Evolutionary conservation across 1,140 invertebrate species (phyloP), one percentile per base, ranked within the genome.

Genomic region (Acromyrmex heyeri): DNA sequence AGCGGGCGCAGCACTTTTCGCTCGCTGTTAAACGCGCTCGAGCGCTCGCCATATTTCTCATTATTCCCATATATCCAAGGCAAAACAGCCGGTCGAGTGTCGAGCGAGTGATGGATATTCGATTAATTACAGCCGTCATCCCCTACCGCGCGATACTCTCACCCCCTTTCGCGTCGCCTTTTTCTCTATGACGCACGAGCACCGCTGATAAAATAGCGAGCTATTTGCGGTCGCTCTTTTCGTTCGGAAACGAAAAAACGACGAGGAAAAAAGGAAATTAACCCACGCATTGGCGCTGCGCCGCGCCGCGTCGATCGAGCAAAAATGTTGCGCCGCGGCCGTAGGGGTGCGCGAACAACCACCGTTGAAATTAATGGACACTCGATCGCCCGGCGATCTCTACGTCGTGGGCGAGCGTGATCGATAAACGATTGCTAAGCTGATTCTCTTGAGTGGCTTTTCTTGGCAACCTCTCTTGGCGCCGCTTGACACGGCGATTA

Each of bases 311-410:
- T 34, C 34, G 34, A 34, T 34, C 78, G 65, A 34, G 78, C 79
- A 91, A 90, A 86, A 90, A 91, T 91, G 85, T 87, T 89, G 83
- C 86, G 67, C 55, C 57, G 55, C 50, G 38, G 12, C n/a, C 34
- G 7, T 69, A 27, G 30, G 53, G 24, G 8, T 16, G 53, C 59
- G 65, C 72, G 64, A 65, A 34, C 85, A n/a, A 38, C 18, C 34
- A 57, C 69, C 61, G 55, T 73, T 57, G 78, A 87, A 90, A 90
- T 90, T 90, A 90, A 90, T 83, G 81, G 86, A 86, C 62, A 90
- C 79, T 90, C 75, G 88, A 87, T 81, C 61, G 78, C 61, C 57
- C 10, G 18, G 7, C 18, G 30, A 27, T 69, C 34, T 67, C n/a
- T 34, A 69, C 65, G 2, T 50, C 65, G 65, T 10, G 38, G n/a